Evolutionary conservation across 2,113 vertebrate species (phyloP).

Genomic region (Ibidorhyncha struthersii): DNA sequence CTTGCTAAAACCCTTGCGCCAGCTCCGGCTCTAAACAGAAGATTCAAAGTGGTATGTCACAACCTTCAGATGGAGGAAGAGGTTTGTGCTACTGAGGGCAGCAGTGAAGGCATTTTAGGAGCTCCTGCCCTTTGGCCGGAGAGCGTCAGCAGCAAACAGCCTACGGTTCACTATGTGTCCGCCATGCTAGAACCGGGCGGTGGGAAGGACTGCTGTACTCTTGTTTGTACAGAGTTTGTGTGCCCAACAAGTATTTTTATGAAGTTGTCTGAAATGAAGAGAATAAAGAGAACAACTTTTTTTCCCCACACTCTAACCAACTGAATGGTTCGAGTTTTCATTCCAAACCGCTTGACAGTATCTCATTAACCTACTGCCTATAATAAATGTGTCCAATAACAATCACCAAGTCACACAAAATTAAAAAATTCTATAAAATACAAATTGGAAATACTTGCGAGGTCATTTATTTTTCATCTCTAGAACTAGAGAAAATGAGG

Average conservation of each 20-base stretch:
- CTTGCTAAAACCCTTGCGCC: background rate
- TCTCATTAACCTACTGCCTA: slow-evolving; percentile 21
- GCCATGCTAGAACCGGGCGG: background rate
- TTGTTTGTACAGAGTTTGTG: background rate
- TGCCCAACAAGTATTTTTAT: background rate
- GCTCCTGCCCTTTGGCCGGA: background rate
- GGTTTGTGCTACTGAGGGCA: background rate
- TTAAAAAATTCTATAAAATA: slow-evolving; percentile 15
- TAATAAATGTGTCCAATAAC: slow-evolving; percentile 40
- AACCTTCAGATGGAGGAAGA: background rate
- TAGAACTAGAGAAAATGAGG: slow-evolving; percentile 14
- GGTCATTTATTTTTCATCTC: background rate
- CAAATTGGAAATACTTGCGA: background rate
- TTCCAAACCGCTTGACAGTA: slow-evolving; percentile 11
- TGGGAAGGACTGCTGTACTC: background rate
- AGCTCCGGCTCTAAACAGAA: background rate
- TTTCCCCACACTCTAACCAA: background rate
- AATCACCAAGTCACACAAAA: background rate
- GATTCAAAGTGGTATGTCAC: background rate
- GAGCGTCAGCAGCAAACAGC: background rate
- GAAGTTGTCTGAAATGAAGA: background rate
- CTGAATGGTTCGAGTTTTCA: background rate
- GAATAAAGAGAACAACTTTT: background rate
- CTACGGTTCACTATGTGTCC: background rate
- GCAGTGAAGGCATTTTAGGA: background rate